Conservation (phyloP, 2,113 vertebrate genomes). For the Otus sunia region DNA sequence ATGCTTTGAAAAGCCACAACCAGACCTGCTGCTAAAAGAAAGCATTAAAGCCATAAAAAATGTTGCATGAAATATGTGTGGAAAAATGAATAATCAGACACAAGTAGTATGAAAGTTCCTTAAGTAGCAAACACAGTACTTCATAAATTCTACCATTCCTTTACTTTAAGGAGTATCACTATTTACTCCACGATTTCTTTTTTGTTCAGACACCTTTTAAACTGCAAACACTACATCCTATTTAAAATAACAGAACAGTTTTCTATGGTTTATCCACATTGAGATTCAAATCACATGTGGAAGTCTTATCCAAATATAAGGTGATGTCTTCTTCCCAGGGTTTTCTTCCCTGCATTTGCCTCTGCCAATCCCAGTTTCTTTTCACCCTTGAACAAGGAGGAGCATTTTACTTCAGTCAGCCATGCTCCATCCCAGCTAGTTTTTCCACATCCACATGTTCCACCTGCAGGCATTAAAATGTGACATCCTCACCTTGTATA, state of each 20-base stretch:
- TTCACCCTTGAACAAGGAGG: neutral
- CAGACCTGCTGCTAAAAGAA: neutral
- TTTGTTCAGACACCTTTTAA: neutral
- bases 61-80: neutral
- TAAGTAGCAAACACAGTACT: neutral
- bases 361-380: neutral
- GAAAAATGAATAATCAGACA: neutral
- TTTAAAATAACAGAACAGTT: neutral
- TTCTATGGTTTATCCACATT: neutral
- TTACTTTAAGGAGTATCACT: neutral
- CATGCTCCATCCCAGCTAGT: neutral
- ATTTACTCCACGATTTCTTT: neutral
- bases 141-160: neutral
- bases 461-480: neutral
- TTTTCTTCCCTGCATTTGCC: neutral
- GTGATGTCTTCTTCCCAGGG: neutral
- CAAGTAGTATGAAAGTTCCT: neutral
- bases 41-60: neutral
- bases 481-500: constrained; percentile 85
- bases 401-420: neutral
- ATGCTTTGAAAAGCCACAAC: neutral
- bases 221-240: neutral
- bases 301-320: neutral
- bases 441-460: neutral
- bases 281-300: neutral